Conservation (phyloP, 2,888 invertebrate genomes). For the Sabellastarte sp. region DNA sequence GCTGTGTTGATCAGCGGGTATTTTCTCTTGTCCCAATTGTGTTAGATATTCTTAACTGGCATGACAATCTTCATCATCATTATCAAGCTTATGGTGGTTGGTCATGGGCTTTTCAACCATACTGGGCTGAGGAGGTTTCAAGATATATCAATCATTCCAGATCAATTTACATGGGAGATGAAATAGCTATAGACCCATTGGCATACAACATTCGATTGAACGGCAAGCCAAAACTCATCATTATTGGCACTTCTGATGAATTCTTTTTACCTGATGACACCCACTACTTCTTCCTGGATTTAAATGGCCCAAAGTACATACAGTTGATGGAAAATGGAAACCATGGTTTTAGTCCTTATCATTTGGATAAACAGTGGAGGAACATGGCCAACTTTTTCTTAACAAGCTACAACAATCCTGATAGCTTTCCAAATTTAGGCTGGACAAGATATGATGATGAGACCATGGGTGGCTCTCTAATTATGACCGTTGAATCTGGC, state of each 20-base stretch:
- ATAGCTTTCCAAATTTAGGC: too few species aligned
- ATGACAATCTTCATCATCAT: too few species aligned
- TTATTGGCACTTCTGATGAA: slow-evolving; percentile 12
- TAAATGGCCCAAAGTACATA: slow-evolving; percentile 10
- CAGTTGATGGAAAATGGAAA: too few species aligned
- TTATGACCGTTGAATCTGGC: slow-evolving; percentile 7
- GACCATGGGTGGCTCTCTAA: not conserved
- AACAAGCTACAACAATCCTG: too few species aligned
- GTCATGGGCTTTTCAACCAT: slow-evolving; percentile 23
- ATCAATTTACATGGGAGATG: not conserved
- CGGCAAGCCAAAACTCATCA: slow-evolving; percentile 15
- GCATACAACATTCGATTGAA: slow-evolving; percentile 17
- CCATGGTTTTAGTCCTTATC: too few species aligned
- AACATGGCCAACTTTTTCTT: too few species aligned
- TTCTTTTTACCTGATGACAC: slow-evolving; percentile 20
- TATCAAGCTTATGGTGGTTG: slow-evolving; percentile 18
- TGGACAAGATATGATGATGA: too few species aligned
- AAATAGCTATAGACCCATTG: not conserved
- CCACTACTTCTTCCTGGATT: slow-evolving; percentile 11
- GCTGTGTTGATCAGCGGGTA: slow-evolving; percentile 14
- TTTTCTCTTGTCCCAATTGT: slow-evolving; percentile 19
- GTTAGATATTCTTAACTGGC: slow-evolving; percentile 17
- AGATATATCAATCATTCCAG: slow-evolving; percentile 17
- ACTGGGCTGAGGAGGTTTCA: slow-evolving; percentile 16
- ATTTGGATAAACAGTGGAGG: too few species aligned